These are phyloP conservation scores for Parascotia fuliginaria DNA, from an alignment of 2,888 invertebrate species.

Conservation along the genomic window DNA sequence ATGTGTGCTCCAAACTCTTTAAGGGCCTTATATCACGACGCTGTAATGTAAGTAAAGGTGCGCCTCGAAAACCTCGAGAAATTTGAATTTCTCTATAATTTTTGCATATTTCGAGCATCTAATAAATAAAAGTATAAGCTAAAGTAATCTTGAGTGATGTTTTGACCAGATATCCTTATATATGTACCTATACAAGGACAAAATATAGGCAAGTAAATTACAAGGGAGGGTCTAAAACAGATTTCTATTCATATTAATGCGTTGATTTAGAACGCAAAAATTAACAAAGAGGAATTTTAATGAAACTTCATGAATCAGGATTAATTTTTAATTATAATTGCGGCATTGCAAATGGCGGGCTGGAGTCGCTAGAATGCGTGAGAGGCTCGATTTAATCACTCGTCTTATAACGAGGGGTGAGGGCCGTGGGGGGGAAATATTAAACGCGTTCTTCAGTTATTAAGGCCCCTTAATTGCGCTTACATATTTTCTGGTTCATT, in stretches of 20 bases:
- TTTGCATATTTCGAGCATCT: conserved; percentile 38
- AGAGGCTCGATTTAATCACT: conserved; percentile 79
- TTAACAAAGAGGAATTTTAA: conserved; percentile 56
- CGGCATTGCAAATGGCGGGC: conserved; percentile 66
- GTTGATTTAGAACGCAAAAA: conserved; percentile 49
- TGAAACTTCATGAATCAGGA: conserved; percentile 62
- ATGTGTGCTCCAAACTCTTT: conserved; percentile 49
- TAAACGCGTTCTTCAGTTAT: conserved; percentile 78
- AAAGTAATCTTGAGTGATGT: conserved; percentile 16
- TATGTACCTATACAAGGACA: conserved; percentile 1
- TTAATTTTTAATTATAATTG: conserved; percentile 83
- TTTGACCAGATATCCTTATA: conserved; percentile 15
- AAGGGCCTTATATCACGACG: conserved; percentile 45
- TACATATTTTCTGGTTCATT: conserved; percentile 76
- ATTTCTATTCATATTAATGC: conserved; percentile 45
- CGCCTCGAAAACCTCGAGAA: conserved; percentile 34
- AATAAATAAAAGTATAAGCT: conserved; percentile 33
- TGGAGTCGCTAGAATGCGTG: conserved; percentile 70
- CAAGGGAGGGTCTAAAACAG: conserved; percentile 21
- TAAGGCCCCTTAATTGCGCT: conserved; percentile 73
- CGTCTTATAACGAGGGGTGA: conserved; percentile 71
- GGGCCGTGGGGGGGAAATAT: conserved; percentile 61
- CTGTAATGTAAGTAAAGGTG: conserved; percentile 40
- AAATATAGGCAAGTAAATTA: conserved; percentile 17
- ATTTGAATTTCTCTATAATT: conserved; percentile 45